Evolutionary conservation across 2,888 invertebrate genomes (phyloP).

Genomic region (Diaprepes abbreviatus): DNA sequence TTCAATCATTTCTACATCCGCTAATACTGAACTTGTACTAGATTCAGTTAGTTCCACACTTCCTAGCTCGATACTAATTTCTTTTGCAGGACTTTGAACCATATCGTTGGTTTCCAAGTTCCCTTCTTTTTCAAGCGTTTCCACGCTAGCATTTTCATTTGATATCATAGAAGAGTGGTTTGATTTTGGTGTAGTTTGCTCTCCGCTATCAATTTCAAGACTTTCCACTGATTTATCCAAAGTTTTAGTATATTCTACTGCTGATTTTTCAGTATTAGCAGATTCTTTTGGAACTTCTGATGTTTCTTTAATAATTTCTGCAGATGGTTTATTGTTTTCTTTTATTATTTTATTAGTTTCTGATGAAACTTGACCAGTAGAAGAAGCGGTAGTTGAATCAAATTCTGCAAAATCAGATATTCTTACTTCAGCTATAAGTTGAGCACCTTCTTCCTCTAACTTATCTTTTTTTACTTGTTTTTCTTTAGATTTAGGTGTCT

Average conservation of each 20-base stretch:
- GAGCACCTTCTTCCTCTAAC: constrained; percentile 18
- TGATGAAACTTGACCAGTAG: background rate
- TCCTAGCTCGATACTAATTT: constrained; percentile 61
- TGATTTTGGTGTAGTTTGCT: constrained; percentile 58
- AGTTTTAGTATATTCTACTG: background rate
- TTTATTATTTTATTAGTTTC: background rate
- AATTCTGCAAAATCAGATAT: constrained; percentile 6
- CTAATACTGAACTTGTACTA: constrained; percentile 34
- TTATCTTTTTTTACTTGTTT: constrained; percentile 2
- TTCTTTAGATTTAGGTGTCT: background rate
- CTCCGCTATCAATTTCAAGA: constrained; percentile 60
- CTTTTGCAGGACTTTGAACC: constrained; percentile 59
- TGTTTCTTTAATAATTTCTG: background rate
- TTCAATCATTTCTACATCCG: constrained; percentile 47
- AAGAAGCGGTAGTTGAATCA: background rate
- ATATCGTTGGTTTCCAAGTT: constrained; percentile 56
- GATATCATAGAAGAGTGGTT: constrained; percentile 55
- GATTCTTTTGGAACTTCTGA: constrained; percentile 26
- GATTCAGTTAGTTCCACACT: constrained; percentile 43
- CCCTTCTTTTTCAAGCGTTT: constrained; percentile 47
- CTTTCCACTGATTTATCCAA: constrained; percentile 55
- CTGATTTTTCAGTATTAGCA: background rate
- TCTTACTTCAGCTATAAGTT: constrained; percentile 22
- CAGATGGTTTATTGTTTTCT: background rate
- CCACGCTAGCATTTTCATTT: constrained; percentile 63